Evolutionary conservation across 2,888 invertebrate species (phyloP).

Genomic region (Ectropis crepuscularia): DNA sequence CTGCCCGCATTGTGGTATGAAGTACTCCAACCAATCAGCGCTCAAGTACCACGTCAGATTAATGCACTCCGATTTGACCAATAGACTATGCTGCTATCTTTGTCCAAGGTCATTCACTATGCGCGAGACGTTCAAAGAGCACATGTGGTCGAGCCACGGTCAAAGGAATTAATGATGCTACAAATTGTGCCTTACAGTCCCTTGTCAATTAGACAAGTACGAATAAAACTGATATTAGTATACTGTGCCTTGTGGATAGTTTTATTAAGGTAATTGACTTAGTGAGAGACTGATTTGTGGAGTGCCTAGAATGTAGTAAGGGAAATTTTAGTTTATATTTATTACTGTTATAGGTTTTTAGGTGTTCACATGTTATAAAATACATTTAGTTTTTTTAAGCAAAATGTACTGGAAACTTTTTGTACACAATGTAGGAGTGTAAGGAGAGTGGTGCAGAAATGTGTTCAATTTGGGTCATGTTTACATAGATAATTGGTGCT

Average conservation of each 20-base stretch:
- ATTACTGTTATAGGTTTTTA: conserved; percentile 27
- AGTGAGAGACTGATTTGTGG: conserved; percentile 40
- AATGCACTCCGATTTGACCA: conserved; percentile 88
- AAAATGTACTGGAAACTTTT: conserved; percentile 23
- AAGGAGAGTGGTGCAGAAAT: conserved; percentile 35
- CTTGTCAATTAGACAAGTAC: conserved; percentile 50
- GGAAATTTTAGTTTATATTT: conserved; percentile 36
- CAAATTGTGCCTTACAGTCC: conserved; percentile 65
- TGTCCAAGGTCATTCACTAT: conserved; percentile 89
- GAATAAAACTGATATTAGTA: conserved; percentile 26
- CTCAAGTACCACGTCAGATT: conserved; percentile 88
- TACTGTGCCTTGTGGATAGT: conserved; percentile 40
- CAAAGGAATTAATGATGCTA: conserved; percentile 81
- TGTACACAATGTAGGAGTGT: conserved; percentile 17
- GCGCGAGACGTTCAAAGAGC: conserved; percentile 88
- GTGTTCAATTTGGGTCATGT: conserved; percentile 43
- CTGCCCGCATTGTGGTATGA: conserved; percentile 88
- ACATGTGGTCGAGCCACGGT: conserved; percentile 88
- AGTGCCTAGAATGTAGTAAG: conserved; percentile 37
- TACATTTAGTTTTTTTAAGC: conserved; percentile 19
- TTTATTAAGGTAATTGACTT: conserved; percentile 33
- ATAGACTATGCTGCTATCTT: conserved; percentile 88
- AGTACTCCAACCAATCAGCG: conserved; percentile 88
- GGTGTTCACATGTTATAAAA: conserved; percentile 21
- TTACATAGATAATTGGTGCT: conserved; percentile 43